Evolutionary conservation across 2,113 vertebrate species (phyloP).

Genomic region (Macquaria australasica): DNA sequence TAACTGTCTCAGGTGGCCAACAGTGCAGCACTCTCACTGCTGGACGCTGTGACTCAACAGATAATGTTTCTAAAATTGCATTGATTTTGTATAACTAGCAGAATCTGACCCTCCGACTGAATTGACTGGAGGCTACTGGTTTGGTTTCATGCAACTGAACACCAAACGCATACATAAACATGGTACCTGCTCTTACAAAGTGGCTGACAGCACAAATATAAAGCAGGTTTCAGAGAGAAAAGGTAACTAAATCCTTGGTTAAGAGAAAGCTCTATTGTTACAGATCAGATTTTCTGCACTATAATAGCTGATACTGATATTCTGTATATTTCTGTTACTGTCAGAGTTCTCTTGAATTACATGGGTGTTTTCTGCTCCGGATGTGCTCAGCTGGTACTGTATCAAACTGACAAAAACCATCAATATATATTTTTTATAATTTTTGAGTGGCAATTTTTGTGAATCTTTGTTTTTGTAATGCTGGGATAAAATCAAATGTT

Average conservation of each 20-base stretch:
- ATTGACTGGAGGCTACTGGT: not conserved
- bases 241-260: not conserved
- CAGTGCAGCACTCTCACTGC: not conserved
- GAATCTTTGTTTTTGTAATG: too few species aligned
- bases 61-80: not conserved
- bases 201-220: not conserved
- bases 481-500: too few species aligned
- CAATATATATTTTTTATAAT: too few species aligned
- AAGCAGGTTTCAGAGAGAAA: not conserved
- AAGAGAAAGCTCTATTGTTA: too few species aligned
- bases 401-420: too few species aligned
- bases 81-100: not conserved
- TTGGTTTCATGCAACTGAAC: not conserved
- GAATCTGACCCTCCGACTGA: not conserved
- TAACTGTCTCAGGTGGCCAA: constrained; percentile 1
- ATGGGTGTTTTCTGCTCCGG: not conserved
- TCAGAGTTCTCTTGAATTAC: not conserved
- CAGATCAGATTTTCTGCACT: too few species aligned
- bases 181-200: not conserved
- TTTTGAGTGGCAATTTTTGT: too few species aligned
- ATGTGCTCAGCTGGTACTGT: not conserved
- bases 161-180: not conserved
- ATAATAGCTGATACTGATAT: not conserved
- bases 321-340: not conserved
- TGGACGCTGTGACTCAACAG: not conserved